Conservation (phyloP, 2,113 vertebrate genomes). For the Thalassarche chlororhynchos region DNA sequence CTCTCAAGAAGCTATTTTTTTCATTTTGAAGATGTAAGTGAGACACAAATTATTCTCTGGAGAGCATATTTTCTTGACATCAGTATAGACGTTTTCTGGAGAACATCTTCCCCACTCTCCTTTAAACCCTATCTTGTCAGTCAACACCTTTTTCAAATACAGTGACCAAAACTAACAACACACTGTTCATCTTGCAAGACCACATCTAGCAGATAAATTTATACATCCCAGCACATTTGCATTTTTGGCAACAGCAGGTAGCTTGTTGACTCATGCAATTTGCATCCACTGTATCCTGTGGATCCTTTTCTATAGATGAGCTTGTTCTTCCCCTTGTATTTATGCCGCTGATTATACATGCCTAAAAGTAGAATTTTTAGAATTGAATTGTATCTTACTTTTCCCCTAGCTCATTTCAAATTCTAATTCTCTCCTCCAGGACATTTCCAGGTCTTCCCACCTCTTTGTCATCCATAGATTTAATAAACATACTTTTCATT, state of each 20-base stretch:
- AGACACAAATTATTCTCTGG: background rate
- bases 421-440: background rate
- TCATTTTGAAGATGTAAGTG: background rate
- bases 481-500: constrained; percentile 8
- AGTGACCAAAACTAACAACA: background rate
- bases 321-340: background rate
- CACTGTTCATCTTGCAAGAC: background rate
- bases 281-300: background rate
- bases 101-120: background rate
- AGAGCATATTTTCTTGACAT: background rate
- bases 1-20: background rate
- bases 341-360: background rate
- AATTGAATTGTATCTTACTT: background rate
- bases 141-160: background rate
- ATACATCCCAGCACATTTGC: background rate
- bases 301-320: background rate
- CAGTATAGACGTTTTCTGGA: background rate
- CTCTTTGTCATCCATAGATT: background rate
- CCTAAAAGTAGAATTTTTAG: background rate
- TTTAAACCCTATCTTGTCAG: background rate
- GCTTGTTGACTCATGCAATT: background rate
- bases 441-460: background rate
- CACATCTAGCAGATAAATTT: background rate
- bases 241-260: background rate
- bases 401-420: background rate